Evolutionary conservation across 2,113 vertebrate genomes (phyloP).

Genomic region (Sinosuthora webbiana): DNA sequence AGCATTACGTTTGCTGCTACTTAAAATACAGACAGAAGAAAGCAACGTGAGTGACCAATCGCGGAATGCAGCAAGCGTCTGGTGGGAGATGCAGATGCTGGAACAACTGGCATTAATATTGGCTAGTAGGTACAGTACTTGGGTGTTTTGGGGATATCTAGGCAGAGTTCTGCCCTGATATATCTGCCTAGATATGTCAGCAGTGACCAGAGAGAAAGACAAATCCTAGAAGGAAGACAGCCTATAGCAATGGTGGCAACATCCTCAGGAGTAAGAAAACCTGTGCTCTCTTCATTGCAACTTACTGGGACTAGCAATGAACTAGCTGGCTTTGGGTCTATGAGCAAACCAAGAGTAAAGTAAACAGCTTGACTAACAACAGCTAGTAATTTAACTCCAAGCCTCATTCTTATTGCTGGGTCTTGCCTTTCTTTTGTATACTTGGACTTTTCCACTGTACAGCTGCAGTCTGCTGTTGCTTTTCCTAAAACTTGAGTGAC

Average conservation of each 20-base stretch:
- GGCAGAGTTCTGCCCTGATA: background rate
- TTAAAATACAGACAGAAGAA: background rate
- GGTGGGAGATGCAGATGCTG: background rate
- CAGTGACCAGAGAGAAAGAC: background rate
- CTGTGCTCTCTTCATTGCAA: background rate
- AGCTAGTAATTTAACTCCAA: background rate
- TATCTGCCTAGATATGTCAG: background rate
- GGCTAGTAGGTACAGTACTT: background rate
- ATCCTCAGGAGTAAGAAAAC: background rate
- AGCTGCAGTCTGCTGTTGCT: background rate
- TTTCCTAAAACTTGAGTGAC: background rate
- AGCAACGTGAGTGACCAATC: background rate
- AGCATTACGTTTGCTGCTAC: accelerated
- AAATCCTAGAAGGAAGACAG: background rate
- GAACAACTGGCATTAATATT: background rate
- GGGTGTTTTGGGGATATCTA: background rate
- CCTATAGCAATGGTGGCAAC: background rate
- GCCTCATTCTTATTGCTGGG: background rate
- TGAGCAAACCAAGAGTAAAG: background rate
- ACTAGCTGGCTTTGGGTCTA: background rate
- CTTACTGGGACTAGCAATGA: background rate
- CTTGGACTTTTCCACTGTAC: background rate
- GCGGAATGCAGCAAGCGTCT: background rate
- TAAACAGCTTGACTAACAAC: background rate
- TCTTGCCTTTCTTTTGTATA: background rate